Conservation (phyloP, 1,140 invertebrate species). For the Patella vulgata region DNA sequence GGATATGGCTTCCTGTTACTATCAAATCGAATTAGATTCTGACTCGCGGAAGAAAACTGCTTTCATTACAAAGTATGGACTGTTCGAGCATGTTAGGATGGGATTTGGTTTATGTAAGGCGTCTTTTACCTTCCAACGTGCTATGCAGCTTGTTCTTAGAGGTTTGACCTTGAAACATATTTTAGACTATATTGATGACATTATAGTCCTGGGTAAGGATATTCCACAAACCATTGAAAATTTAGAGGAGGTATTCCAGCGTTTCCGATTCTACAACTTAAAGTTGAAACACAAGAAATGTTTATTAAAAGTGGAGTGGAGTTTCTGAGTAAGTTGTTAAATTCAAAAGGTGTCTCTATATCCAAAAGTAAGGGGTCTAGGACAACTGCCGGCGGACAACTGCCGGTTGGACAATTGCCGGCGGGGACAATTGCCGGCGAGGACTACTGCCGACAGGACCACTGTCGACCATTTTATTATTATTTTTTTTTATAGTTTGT, state of each 20-base stretch:
- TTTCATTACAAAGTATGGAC: slow-evolving; percentile 29
- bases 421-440: too few species aligned
- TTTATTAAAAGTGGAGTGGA: too few species aligned
- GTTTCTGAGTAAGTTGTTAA: too few species aligned
- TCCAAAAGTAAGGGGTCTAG: too few species aligned
- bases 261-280: slow-evolving; percentile 5
- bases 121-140: not conserved
- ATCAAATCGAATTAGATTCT: slow-evolving; percentile 19
- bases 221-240: slow-evolving; percentile 3
- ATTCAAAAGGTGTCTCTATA: too few species aligned
- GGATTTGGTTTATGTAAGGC: slow-evolving; percentile 35
- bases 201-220: not conserved
- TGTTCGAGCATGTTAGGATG: slow-evolving; percentile 26
- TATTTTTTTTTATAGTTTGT: too few species aligned
- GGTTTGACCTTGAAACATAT: slow-evolving; percentile 9
- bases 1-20: slow-evolving; percentile 18
- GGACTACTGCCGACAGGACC: too few species aligned
- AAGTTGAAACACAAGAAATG: slow-evolving; percentile 17
- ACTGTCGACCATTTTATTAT: too few species aligned
- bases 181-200: slow-evolving; percentile 17
- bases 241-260: slow-evolving; percentile 3
- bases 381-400: too few species aligned
- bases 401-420: too few species aligned
- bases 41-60: slow-evolving; percentile 32
- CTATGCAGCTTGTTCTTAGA: slow-evolving; percentile 7